phyloP scores from a whole-genome alignment of 2,113 vertebrate genomes.

The Narcine bancroftii region DNA sequence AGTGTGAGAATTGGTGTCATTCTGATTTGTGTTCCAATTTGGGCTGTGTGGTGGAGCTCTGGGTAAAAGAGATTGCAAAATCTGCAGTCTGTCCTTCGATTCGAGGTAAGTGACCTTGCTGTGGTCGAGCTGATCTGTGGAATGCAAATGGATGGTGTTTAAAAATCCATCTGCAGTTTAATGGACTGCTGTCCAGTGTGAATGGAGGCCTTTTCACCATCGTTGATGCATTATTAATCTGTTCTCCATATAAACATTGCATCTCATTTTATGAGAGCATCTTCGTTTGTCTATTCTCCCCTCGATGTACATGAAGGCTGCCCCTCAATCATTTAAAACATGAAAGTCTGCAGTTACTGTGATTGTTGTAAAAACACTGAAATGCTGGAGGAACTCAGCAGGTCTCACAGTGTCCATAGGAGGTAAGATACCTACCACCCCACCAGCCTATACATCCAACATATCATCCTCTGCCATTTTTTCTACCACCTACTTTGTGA shows the following conservation, averaged over 20 bases:
- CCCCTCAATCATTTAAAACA: too few species aligned
- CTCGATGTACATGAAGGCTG: background rate
- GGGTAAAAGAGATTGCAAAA: background rate
- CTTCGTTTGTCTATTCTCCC: background rate
- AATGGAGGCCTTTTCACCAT: background rate
- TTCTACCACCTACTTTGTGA: too few species aligned
- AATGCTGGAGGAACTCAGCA: too few species aligned
- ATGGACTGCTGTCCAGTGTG: background rate
- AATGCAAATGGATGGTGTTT: background rate
- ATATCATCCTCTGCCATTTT: too few species aligned
- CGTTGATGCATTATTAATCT: background rate
- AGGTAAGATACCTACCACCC: too few species aligned
- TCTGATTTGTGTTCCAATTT: background rate
- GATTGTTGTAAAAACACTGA: too few species aligned
- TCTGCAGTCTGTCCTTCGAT: background rate
- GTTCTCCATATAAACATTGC: background rate
- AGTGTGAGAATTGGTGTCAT: background rate
- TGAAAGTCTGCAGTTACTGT: too few species aligned
- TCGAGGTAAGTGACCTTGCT: slow-evolving; percentile 20
- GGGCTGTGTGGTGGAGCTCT: background rate
- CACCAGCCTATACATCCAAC: too few species aligned
- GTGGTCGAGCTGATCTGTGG: background rate
- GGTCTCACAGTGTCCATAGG: too few species aligned
- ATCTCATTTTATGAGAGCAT: background rate
- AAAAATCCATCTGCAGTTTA: background rate